Evolutionary conservation across 2,113 vertebrate genomes (phyloP).

Genomic region (Arothron firmamentum): DNA sequence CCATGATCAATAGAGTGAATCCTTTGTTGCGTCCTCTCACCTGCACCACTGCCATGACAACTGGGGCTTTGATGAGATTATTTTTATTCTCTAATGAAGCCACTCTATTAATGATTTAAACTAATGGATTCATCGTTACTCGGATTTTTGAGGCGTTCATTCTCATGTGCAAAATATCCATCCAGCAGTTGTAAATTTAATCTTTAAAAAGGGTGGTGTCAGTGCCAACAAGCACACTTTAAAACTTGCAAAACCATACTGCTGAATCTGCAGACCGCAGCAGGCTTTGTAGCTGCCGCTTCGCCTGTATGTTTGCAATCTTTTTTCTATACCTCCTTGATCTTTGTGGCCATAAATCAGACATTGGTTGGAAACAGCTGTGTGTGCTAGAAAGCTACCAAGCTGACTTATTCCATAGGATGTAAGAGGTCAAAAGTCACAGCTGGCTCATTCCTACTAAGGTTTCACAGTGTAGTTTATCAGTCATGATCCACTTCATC

Average conservation of each 20-base stretch:
- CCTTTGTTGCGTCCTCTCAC: slow-evolving; percentile 56
- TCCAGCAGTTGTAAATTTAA: no score
- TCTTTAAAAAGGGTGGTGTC: no score
- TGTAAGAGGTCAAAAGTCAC: slow-evolving; percentile 1
- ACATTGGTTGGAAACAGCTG: no score
- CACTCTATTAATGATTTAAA: no score
- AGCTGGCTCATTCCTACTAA: slow-evolving; percentile 35
- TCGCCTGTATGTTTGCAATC: background rate
- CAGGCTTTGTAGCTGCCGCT: background rate
- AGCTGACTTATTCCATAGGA: background rate
- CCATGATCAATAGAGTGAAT: slow-evolving; percentile 68
- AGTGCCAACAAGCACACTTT: no score
- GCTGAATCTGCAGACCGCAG: background rate
- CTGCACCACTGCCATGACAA: slow-evolving; percentile 56
- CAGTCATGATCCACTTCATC: no score
- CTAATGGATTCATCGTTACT: no score
- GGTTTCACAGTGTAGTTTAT: slow-evolving; percentile 19
- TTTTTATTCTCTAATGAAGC: slow-evolving; percentile 2
- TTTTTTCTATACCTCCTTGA: background rate
- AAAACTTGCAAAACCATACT: no score
- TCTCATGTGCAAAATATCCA: no score
- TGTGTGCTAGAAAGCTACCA: background rate
- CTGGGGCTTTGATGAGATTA: slow-evolving; percentile 46
- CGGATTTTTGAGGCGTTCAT: no score
- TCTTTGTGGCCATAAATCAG: no score